Evolutionary conservation across 1,140 invertebrate genomes (phyloP).

Genomic region (Hypothenemus hampei): DNA sequence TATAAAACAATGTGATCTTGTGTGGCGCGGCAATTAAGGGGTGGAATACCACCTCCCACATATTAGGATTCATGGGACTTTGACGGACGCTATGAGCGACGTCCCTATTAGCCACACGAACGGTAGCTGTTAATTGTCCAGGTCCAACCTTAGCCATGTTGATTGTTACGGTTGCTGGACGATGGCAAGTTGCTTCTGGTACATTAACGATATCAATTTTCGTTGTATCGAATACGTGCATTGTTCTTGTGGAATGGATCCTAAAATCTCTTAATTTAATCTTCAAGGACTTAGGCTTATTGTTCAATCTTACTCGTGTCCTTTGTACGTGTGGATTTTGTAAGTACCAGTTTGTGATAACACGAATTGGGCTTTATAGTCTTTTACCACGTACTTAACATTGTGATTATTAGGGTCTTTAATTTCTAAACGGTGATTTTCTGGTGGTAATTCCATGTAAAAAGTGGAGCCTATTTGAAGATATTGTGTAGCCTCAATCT

Average conservation of each 20-base stretch:
- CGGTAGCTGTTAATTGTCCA: slow-evolving; percentile 72
- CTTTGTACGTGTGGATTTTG: slow-evolving; percentile 35
- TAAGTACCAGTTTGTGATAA: slow-evolving; percentile 43
- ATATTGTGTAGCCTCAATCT: slow-evolving; percentile 48
- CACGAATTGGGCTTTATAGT: slow-evolving; percentile 42
- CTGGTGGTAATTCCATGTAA: slow-evolving; percentile 50
- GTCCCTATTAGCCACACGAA: slow-evolving; percentile 68
- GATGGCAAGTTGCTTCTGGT: slow-evolving; percentile 66
- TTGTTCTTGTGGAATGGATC: slow-evolving; percentile 49
- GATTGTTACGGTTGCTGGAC: slow-evolving; percentile 62
- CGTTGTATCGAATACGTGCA: slow-evolving; percentile 82
- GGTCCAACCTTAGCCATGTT: slow-evolving; percentile 72
- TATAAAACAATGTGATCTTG: slow-evolving; percentile 72
- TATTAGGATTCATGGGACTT: slow-evolving; percentile 57
- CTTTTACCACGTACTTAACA: slow-evolving; percentile 41
- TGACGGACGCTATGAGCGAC: slow-evolving; percentile 76
- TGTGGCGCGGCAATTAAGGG: slow-evolving; percentile 77
- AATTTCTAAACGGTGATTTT: slow-evolving; percentile 42
- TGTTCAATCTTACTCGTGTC: slow-evolving; percentile 39
- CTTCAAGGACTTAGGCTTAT: not conserved
- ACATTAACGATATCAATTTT: slow-evolving; percentile 59
- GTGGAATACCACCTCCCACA: slow-evolving; percentile 81
- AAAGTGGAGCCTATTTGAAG: slow-evolving; percentile 50
- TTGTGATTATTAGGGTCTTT: slow-evolving; percentile 42
- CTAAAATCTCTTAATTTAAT: not conserved